These are phyloP conservation scores for Pocillopora damicornis DNA, from an alignment of 64 coral and sea anemone genomes.

Conservation along the genomic window DNA sequence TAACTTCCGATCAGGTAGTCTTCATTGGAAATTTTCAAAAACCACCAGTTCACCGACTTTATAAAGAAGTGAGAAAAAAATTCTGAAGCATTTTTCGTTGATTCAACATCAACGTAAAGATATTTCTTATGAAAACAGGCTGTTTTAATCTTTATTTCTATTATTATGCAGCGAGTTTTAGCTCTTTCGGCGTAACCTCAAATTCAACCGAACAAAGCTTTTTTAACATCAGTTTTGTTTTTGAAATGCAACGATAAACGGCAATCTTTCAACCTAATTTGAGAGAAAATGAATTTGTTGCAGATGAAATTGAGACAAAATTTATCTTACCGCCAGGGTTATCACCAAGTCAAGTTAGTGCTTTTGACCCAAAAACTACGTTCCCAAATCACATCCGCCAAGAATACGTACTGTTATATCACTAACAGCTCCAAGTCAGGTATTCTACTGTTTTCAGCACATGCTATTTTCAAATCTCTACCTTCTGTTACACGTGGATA, in stretches of 20 bases:
- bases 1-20: too few relatives aligned
- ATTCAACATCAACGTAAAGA: not conserved
- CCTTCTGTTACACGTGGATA: constrained; percentile 9
- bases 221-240: not conserved
- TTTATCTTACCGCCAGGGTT: not conserved
- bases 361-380: not conserved
- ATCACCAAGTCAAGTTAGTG: not conserved
- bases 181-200: too few relatives aligned
- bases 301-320: not conserved
- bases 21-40: not conserved
- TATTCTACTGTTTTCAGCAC: constrained; percentile 13
- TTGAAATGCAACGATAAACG: not conserved
- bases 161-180: too few relatives aligned
- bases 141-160: too few relatives aligned
- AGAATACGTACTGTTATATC: not conserved
- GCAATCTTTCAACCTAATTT: not conserved
- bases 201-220: not conserved
- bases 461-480: not conserved
- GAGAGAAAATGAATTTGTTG: not conserved
- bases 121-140: too few relatives aligned
- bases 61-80: too few relatives aligned
- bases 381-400: not conserved
- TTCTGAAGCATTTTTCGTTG: too few relatives aligned
- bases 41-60: not conserved
- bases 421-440: not conserved